Evolutionary conservation across 1,140 invertebrate genomes (phyloP).

Genomic region (Phocides pigmalion): DNA sequence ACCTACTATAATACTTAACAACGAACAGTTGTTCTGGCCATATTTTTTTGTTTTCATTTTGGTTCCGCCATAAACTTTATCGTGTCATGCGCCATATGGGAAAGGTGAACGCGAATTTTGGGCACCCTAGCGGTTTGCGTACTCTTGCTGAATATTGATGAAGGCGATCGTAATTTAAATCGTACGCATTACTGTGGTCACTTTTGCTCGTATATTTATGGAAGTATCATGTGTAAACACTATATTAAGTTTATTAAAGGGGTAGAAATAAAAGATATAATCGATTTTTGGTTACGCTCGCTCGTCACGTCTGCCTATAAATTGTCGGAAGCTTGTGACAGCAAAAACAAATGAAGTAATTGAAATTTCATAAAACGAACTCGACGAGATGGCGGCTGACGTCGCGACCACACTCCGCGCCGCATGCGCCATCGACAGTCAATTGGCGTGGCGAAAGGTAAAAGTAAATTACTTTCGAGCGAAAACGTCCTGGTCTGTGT

Average conservation of each 20-base stretch:
- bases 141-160: conserved; percentile 44
- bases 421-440: conserved; percentile 70
- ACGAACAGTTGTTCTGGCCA: conserved; percentile 66
- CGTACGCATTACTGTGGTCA: conserved; percentile 18
- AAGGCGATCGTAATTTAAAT: conserved; percentile 35
- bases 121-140: conserved; percentile 44
- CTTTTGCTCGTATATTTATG: conserved; percentile 18
- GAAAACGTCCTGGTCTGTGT: conserved; percentile 53
- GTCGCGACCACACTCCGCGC: conserved; percentile 66
- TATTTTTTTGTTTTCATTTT: conserved; percentile 62
- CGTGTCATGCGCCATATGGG: conserved; percentile 66
- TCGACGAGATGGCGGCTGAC: conserved; percentile 51
- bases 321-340: conserved; percentile 42
- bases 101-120: conserved; percentile 53
- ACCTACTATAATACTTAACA: conserved; percentile 64
- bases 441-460: conserved; percentile 72
- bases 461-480: conserved; percentile 67
- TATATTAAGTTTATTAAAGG: conserved; percentile 14
- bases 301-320: conserved; percentile 39
- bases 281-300: conserved; percentile 15
- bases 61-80: conserved; percentile 64
- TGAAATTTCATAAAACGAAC: conserved; percentile 53
- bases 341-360: conserved; percentile 45
- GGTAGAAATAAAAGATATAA: conserved; percentile 24
- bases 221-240: conserved; percentile 28